A percentile compares a stretch with the other conserved stretches of the same genome.
Evolutionary conservation across 2,888 invertebrate genomes (phyloP).

Genomic region (Oligia fasciuncula): DNA sequence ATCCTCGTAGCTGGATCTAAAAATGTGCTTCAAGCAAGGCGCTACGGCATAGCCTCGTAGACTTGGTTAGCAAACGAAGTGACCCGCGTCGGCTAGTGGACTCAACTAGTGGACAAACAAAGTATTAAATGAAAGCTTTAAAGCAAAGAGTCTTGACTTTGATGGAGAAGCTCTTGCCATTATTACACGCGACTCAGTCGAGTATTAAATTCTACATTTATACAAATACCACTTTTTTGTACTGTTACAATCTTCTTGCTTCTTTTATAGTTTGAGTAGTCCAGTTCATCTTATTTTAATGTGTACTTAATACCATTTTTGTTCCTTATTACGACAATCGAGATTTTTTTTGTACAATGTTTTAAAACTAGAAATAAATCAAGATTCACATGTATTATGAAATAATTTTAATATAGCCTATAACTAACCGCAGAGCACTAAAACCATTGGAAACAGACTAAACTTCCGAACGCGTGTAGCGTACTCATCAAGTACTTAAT

Average conservation of each 20-base stretch:
- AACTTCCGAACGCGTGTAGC: constrained; percentile 13
- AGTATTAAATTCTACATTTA: constrained; percentile 25
- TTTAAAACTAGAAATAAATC: not conserved
- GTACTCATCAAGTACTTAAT: constrained; percentile 42
- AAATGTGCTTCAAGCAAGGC: constrained; percentile 52
- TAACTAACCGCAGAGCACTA: constrained; percentile 16
- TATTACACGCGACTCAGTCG: constrained; percentile 45
- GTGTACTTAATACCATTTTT: not conserved
- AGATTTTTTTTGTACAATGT: not conserved
- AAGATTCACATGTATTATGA: not conserved
- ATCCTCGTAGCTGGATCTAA: constrained; percentile 16
- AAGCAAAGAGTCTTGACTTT: constrained; percentile 63
- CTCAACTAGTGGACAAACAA: constrained; percentile 67
- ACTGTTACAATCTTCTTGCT: too few relatives aligned
- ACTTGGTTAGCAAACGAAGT: constrained; percentile 51
- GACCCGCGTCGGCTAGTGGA: constrained; percentile 47
- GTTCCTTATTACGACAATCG: not conserved
- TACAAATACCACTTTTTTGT: not conserved
- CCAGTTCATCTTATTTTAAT: not conserved
- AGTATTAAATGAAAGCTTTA: constrained; percentile 70
- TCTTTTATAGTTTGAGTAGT: not conserved
- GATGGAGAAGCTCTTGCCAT: constrained; percentile 58
- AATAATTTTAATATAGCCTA: not conserved
- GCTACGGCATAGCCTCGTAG: constrained; percentile 62
- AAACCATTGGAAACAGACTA: constrained; percentile 15